phyloP scores from a whole-genome alignment of 2,797 vertebrate species.

The Sebastes itinus region DNA sequence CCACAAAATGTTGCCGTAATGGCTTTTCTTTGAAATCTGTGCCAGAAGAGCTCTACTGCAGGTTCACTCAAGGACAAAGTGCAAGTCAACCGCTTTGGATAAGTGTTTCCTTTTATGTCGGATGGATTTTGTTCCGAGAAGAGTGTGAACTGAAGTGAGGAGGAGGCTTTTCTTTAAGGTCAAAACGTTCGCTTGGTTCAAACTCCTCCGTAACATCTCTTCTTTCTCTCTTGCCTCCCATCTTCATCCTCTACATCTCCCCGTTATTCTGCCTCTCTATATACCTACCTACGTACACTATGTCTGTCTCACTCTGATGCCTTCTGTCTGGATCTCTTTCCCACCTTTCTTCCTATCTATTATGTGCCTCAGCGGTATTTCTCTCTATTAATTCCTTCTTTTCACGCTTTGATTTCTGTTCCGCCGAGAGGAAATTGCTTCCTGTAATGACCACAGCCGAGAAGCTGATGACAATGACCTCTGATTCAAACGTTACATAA shows the following conservation, averaged over 20 bases:
- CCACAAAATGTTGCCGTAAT: conserved; percentile 61
- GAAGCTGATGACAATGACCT: conserved; percentile 28
- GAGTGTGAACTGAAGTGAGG: conserved; percentile 31
- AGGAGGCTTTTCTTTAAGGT: conserved; percentile 32
- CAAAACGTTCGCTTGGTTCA: conserved; percentile 31
- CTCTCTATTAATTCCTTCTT: conserved; percentile 26
- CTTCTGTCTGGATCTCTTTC: neutral
- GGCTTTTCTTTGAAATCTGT: conserved; percentile 49
- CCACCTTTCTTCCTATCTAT: neutral
- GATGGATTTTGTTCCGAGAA: conserved; percentile 48
- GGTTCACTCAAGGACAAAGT: conserved; percentile 43
- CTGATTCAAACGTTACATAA: conserved; percentile 23
- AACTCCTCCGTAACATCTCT: conserved; percentile 8
- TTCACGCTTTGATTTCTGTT: conserved; percentile 27
- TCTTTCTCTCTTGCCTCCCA: conserved; percentile 6
- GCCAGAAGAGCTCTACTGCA: conserved; percentile 17
- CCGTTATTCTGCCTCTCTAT: neutral
- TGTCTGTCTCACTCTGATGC: neutral
- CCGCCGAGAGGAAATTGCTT: conserved; percentile 52
- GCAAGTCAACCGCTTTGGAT: conserved; percentile 17
- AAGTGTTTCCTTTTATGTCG: conserved; percentile 55
- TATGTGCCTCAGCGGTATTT: conserved; percentile 15
- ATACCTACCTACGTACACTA: neutral
- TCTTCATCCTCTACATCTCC: neutral
- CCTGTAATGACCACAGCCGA: conserved; percentile 24